Conservation (phyloP, 2,113 vertebrate genomes). For the Psophia crepitans region DNA sequence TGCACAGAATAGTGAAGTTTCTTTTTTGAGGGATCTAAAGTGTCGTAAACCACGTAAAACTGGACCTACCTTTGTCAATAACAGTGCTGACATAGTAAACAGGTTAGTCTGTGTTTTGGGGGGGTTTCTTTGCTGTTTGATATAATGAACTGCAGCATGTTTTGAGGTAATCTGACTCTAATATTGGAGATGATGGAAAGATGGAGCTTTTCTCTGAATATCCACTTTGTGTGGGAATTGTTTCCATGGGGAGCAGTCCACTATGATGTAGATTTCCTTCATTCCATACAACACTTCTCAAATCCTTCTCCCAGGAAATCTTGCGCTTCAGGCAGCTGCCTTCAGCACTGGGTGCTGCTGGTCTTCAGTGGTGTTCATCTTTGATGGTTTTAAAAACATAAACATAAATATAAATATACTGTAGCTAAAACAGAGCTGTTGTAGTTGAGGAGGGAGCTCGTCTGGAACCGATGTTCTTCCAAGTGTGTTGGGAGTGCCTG, state of each 20-base stretch:
- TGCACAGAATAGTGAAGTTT: conserved; percentile 50
- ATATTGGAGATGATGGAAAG: background rate
- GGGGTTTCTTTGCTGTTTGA: background rate
- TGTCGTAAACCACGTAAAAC: conserved; percentile 74
- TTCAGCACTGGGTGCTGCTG: background rate
- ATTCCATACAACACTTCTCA: background rate
- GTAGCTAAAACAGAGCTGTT: background rate
- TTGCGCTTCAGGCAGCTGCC: background rate
- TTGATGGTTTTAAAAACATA: background rate
- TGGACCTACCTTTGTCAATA: conserved; percentile 74
- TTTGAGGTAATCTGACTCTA: background rate
- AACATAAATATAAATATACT: rapidly evolving
- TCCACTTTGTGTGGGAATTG: background rate
- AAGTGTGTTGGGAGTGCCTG: too few species aligned
- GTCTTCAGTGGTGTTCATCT: background rate
- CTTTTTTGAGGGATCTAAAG: conserved; percentile 83
- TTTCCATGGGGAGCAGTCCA: rapidly evolving
- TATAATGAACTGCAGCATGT: rapidly evolving
- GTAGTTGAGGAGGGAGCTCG: background rate
- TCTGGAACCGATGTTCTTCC: background rate
- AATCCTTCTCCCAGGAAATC: background rate
- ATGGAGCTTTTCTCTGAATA: background rate
- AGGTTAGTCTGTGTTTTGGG: conserved; percentile 51
- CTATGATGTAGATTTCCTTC: background rate
- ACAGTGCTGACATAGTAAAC: background rate